Conservation (phyloP, 2,888 invertebrate species). For the Lacanobia oleracea region DNA sequence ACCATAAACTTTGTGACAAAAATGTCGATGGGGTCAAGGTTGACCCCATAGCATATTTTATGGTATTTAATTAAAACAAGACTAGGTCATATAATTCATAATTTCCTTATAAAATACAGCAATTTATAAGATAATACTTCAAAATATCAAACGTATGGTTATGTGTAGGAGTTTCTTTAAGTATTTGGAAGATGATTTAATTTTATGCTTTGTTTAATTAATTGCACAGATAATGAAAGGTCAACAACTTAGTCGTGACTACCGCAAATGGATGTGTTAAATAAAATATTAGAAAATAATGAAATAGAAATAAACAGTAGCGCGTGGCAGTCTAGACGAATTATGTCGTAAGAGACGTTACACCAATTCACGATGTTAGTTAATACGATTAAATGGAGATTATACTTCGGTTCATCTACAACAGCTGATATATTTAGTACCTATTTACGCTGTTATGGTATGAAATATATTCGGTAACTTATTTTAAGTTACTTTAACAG, state of each 20-base stretch:
- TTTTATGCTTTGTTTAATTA: constrained; percentile 28
- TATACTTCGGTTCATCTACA: too few relatives aligned
- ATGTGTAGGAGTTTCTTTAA: constrained; percentile 29
- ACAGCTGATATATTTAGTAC: too few relatives aligned
- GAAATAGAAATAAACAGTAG: neutral
- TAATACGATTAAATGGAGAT: neutral
- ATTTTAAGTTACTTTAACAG: neutral
- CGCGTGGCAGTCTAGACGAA: neutral
- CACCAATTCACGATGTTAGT: neutral
- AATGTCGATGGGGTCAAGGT: constrained; percentile 58
- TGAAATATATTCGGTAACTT: neutral
- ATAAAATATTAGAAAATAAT: constrained; percentile 12
- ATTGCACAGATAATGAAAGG: constrained; percentile 30
- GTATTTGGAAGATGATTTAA: constrained; percentile 11
- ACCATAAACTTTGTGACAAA: constrained; percentile 40
- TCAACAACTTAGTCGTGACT: constrained; percentile 11
- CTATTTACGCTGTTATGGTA: neutral
- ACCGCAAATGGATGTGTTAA: neutral
- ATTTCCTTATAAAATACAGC: constrained; percentile 14
- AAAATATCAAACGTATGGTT: neutral
- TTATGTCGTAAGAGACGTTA: constrained; percentile 11
- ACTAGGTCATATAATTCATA: constrained; percentile 17
- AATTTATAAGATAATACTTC: constrained; percentile 12
- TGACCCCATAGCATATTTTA: constrained; percentile 25
- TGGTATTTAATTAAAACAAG: constrained; percentile 42